These are phyloP conservation scores for Hydrocynus forskahlii DNA, from an alignment of 2,797 vertebrate genomes.

Conservation along the genomic window DNA sequence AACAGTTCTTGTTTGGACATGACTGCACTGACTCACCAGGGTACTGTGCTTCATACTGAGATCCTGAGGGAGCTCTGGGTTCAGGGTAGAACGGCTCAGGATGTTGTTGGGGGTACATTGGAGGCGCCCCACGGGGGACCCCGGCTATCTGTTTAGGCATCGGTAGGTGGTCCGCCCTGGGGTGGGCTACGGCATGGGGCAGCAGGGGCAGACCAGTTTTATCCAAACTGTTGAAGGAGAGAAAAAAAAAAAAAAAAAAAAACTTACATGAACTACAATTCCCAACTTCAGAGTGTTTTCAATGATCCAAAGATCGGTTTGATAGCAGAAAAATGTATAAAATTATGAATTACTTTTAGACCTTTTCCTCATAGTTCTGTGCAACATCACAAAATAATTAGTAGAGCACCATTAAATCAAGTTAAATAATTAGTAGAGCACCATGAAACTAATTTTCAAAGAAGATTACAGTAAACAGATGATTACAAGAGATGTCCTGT, in stretches of 20 bases:
- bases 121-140: conserved; percentile 84
- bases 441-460: no score
- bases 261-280: no score
- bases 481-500: not conserved
- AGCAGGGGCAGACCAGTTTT: conserved; percentile 87
- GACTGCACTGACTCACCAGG: conserved; percentile 75
- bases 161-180: conserved; percentile 83
- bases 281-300: no score
- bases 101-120: conserved; percentile 86
- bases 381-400: no score
- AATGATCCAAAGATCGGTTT: no score
- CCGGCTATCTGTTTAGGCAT: conserved; percentile 88
- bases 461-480: not conserved
- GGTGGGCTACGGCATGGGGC: conserved; percentile 80
- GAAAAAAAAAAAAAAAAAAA: conserved; percentile 13
- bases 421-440: no score
- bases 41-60: conserved; percentile 90
- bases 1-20: no score
- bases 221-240: conserved; percentile 79
- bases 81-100: conserved; percentile 91
- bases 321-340: no score
- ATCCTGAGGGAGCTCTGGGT: conserved; percentile 81
- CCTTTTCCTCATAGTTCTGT: no score
- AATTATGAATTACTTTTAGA: no score
- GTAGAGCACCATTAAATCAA: no score